Evolutionary conservation across 2,113 vertebrate species (phyloP).

Genomic region (Syngnathus typhle): DNA sequence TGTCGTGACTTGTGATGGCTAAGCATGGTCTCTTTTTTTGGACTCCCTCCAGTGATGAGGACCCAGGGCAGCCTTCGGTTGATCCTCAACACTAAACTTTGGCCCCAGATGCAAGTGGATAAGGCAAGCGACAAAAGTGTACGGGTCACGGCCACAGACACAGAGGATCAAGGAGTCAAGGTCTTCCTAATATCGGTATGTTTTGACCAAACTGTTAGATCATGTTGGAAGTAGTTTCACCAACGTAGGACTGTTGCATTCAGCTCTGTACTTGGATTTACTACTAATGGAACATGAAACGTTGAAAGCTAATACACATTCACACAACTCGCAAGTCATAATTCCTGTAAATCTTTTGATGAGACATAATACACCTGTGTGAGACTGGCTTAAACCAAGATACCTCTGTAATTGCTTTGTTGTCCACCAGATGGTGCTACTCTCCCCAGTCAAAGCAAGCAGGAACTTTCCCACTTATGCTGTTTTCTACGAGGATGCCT

Average conservation of each 20-base stretch:
- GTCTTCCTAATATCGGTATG: constrained; percentile 96
- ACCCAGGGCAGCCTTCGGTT: constrained; percentile 94
- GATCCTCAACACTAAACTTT: constrained; percentile 98
- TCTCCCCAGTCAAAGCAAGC: neutral
- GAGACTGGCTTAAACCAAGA: no score
- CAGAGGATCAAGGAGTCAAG: constrained; percentile 97
- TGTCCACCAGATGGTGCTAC: neutral
- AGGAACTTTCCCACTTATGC: neutral
- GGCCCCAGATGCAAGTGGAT: constrained; percentile 99
- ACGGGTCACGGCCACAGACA: constrained; percentile 94
- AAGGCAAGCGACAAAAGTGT: constrained; percentile 98
- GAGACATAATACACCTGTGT: no score
- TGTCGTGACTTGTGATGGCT: neutral
- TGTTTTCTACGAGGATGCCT: neutral
- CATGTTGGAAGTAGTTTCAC: neutral
- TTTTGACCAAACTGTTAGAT: neutral
- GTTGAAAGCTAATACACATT: no score
- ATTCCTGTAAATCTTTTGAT: no score
- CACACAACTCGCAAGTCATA: no score
- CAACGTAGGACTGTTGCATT: no score
- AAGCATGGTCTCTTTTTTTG: neutral
- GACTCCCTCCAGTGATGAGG: constrained; percentile 83
- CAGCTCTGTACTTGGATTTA: no score
- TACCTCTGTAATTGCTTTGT: neutral
- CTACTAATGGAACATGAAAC: no score